Conservation (phyloP, 2,888 invertebrate genomes). For the Lithophane leautieri region DNA sequence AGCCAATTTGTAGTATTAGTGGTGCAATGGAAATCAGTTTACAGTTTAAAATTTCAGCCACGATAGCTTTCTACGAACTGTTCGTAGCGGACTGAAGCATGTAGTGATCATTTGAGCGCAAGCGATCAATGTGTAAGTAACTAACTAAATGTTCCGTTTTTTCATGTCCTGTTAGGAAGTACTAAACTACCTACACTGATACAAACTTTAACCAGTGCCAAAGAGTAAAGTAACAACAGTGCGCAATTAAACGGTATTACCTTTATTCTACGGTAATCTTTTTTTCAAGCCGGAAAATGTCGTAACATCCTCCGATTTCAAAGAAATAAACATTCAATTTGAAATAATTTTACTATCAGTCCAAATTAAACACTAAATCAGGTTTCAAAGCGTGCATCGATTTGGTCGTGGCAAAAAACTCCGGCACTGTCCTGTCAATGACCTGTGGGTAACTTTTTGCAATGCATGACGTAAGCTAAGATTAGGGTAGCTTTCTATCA, state of each 20-base stretch:
- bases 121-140: slow-evolving; percentile 44
- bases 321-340: slow-evolving; percentile 38
- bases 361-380: slow-evolving; percentile 26
- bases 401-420: slow-evolving; percentile 60
- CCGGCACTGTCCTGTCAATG: slow-evolving; percentile 71
- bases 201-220: slow-evolving; percentile 31
- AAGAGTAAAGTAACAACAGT: no score
- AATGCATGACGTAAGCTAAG: slow-evolving; percentile 69
- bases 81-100: slow-evolving; percentile 19
- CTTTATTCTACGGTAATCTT: slow-evolving; percentile 45
- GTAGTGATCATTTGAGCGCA: slow-evolving; percentile 16
- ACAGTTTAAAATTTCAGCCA: slow-evolving; percentile 55
- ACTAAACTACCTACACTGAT: slow-evolving; percentile 28
- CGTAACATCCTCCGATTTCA: slow-evolving; percentile 53
- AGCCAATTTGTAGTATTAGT: slow-evolving; percentile 53
- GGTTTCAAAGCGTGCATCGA: slow-evolving; percentile 33
- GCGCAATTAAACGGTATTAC: slow-evolving; percentile 51
- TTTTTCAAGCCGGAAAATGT: slow-evolving; percentile 47
- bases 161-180: slow-evolving; percentile 59
- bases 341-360: slow-evolving; percentile 8
- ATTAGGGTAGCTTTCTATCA: slow-evolving; percentile 50
- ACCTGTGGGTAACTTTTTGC: slow-evolving; percentile 70
- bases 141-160: slow-evolving; percentile 39
- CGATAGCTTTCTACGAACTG: slow-evolving; percentile 53
- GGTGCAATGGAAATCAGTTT: slow-evolving; percentile 51